Conservation (phyloP, 2,888 invertebrate species). For the Phaedon cochleariae region DNA sequence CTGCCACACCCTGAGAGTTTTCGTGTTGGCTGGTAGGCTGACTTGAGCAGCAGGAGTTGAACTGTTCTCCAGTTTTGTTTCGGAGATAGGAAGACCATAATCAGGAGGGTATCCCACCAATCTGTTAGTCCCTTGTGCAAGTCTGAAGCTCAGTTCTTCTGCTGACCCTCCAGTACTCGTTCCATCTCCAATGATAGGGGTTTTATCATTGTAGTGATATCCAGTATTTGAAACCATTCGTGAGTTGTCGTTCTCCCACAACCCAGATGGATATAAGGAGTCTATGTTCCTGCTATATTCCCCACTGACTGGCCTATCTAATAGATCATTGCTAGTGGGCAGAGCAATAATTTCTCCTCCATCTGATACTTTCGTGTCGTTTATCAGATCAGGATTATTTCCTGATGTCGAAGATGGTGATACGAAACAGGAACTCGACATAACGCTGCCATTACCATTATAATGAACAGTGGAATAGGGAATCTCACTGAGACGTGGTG, state of each 20-base stretch:
- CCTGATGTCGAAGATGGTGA: slow-evolving; percentile 78
- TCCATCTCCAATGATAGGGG: slow-evolving; percentile 75
- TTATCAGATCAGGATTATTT: slow-evolving; percentile 87
- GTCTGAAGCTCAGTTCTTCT: slow-evolving; percentile 73
- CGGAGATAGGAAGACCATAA: slow-evolving; percentile 78
- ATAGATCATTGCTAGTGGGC: slow-evolving; percentile 49
- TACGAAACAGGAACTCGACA: slow-evolving; percentile 73
- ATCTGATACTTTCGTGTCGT: slow-evolving; percentile 71
- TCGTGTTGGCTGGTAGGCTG: slow-evolving; percentile 69
- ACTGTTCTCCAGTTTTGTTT: slow-evolving; percentile 56
- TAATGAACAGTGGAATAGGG: slow-evolving; percentile 75
- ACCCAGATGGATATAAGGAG: slow-evolving; percentile 80
- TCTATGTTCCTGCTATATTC: slow-evolving; percentile 81
- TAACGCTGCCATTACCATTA: slow-evolving; percentile 73
- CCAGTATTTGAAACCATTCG: slow-evolving; percentile 67
- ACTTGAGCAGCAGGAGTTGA: slow-evolving; percentile 62
- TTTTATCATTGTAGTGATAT: slow-evolving; percentile 75
- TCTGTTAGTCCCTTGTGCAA: slow-evolving; percentile 52
- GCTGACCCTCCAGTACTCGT: slow-evolving; percentile 69
- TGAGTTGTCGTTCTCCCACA: slow-evolving; percentile 73
- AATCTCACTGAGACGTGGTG: slow-evolving; percentile 73
- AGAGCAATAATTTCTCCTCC: slow-evolving; percentile 63
- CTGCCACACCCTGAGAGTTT: slow-evolving; percentile 88
- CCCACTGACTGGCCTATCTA: slow-evolving; percentile 73
- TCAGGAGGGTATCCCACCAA: slow-evolving; percentile 74